These are phyloP conservation scores for Clanis bilineata DNA, from an alignment of 2,888 invertebrate species.

Conservation along the genomic window DNA sequence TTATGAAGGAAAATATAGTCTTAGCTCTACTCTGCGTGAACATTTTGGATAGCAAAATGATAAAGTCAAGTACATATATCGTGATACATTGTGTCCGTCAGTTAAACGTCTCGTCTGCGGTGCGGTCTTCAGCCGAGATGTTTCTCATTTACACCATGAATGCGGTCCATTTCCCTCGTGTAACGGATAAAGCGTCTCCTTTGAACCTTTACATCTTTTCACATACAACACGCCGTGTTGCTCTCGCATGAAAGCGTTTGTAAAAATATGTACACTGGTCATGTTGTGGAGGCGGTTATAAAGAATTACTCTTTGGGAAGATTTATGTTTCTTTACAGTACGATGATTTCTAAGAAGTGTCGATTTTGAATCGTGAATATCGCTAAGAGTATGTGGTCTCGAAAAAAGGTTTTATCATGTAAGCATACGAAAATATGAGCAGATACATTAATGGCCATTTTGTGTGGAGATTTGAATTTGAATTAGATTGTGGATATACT, in stretches of 20 bases:
- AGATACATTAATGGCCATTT: too few relatives aligned
- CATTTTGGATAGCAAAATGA: background rate
- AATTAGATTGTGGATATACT: too few relatives aligned
- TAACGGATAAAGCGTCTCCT: constrained; percentile 57
- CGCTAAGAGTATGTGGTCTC: too few relatives aligned
- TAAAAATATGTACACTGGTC: constrained; percentile 16
- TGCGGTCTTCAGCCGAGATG: constrained; percentile 20
- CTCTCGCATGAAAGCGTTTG: constrained; percentile 22
- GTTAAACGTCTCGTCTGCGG: constrained; percentile 5
- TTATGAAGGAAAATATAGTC: background rate
- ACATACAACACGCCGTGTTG: constrained; percentile 19
- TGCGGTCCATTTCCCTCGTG: constrained; percentile 62
- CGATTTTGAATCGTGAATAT: background rate
- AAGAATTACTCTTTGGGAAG: background rate
- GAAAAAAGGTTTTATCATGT: background rate
- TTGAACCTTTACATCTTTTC: constrained; percentile 63
- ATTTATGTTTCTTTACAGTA: background rate
- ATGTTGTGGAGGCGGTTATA: constrained; percentile 4
- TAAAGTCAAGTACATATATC: background rate
- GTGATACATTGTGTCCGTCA: too few relatives aligned
- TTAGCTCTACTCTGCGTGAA: background rate
- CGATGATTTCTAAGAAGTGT: background rate
- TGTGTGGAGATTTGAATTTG: too few relatives aligned
- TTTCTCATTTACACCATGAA: constrained; percentile 72
- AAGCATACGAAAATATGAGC: background rate